Evolutionary conservation across 2,797 vertebrate genomes (phyloP), one percentile per base, ranked within the genome.

Genomic region (Hipposideros larvatus): DNA sequence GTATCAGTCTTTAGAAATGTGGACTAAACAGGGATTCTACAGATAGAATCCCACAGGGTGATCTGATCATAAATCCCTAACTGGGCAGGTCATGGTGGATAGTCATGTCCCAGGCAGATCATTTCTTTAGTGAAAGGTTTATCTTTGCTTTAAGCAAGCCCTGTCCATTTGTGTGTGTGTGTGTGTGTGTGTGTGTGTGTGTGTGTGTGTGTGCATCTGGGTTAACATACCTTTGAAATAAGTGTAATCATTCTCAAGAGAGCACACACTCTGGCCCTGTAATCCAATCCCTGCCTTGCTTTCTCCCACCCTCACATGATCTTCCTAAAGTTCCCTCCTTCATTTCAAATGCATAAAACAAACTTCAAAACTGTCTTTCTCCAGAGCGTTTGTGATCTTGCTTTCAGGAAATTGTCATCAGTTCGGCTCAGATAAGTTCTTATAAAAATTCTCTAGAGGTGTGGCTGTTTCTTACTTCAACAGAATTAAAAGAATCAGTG

Each of bases 401-500:
- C 2, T 21, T 24, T 26, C 28, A 31, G 28, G 28, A 18, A 82
- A 34, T 13, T n/a, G 28, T 31, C 26, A 10, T 65, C 31, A 51
- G 61, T 83, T 48, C 48, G 61, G 61, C 13, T 83, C 80, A 34
- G 24, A 51, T 83, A 22, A n/a, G 61, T 46, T 65, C 59, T 48
- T 65, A 15, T n/a, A 10, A 63, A 63, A 22, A 63, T 63, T 48
- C 31, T 48, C 19, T 34, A 83, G 41, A 16, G 41, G 61, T 66
- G 66, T 51, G n/a, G 43, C 26, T 7, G 3, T 84, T 51, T 66
- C 80, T 66, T 51, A 66, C 13, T 0, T 18, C 14, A 21, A 34
- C 43, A 84, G 46, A 51, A 77, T 73, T 82, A 57, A 89, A 97
- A 55, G 31, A 55, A 88, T 75, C 65, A 66, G 19, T 85, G 37